These are phyloP conservation scores for Leucophenga varia DNA, from an alignment of 1,140 invertebrate genomes.

Conservation along the genomic window DNA sequence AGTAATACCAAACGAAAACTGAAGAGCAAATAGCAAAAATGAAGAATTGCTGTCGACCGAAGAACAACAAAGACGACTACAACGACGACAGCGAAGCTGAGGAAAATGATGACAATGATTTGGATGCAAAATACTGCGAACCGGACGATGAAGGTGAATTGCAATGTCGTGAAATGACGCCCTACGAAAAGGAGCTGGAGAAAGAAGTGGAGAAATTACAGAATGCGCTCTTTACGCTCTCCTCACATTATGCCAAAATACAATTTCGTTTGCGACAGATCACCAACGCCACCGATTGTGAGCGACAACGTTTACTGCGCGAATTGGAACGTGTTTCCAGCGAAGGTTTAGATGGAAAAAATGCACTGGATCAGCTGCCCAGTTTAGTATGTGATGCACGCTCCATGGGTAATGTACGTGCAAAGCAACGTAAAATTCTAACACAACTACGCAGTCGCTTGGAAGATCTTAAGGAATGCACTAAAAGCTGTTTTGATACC, in stretches of 20 bases:
- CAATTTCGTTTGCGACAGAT: slow-evolving; percentile 40
- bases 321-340: slow-evolving; percentile 26
- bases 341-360: slow-evolving; percentile 13
- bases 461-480: not conserved
- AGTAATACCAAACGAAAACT: not conserved
- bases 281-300: slow-evolving; percentile 13
- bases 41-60: too few relatives aligned
- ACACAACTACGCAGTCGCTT: slow-evolving; percentile 16
- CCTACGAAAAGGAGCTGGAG: slow-evolving; percentile 33
- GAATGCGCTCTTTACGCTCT: slow-evolving; percentile 28
- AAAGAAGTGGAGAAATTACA: slow-evolving; percentile 34
- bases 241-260: slow-evolving; percentile 38
- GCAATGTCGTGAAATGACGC: slow-evolving; percentile 22
- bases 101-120: not conserved
- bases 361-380: slow-evolving; percentile 8
- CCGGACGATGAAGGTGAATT: slow-evolving; percentile 9
- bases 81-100: not conserved
- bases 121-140: slow-evolving; percentile 17
- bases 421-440: slow-evolving; percentile 25
- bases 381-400: slow-evolving; percentile 16
- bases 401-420: slow-evolving; percentile 17
- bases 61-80: slow-evolving; percentile 2
- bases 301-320: slow-evolving; percentile 18
- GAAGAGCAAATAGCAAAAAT: not conserved
- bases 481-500: slow-evolving; percentile 2